Evolutionary conservation across 1,140 invertebrate genomes (phyloP).

Genomic region (Trichonephila clavipes): DNA sequence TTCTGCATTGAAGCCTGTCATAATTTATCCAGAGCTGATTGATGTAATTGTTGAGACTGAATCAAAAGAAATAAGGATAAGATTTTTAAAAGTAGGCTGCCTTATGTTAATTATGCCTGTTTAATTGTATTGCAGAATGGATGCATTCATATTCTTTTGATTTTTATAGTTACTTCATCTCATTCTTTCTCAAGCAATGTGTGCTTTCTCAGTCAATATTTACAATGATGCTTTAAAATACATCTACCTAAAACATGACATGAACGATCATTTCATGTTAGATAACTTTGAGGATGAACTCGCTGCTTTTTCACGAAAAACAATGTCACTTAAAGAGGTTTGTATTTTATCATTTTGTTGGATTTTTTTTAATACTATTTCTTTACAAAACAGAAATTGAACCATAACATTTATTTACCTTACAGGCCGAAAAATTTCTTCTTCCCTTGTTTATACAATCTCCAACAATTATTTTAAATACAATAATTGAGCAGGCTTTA

Average conservation of each 20-base stretch:
- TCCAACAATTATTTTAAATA: background rate
- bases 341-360: background rate
- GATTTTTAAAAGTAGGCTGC: background rate
- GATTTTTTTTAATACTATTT: background rate
- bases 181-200: background rate
- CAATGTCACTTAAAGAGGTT: background rate
- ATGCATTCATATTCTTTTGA: background rate
- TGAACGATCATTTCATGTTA: slow-evolving; percentile 9
- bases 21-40: background rate
- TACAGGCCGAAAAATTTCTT: slow-evolving; percentile 16
- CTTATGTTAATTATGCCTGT: background rate
- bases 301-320: background rate
- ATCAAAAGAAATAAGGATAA: background rate
- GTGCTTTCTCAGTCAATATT: background rate
- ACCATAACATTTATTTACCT: background rate
- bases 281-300: background rate
- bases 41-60: background rate
- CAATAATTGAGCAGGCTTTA: slow-evolving; percentile 45
- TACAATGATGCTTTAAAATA: slow-evolving; percentile 6
- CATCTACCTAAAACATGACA: background rate
- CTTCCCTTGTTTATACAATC: slow-evolving; percentile 37
- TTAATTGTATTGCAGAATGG: background rate
- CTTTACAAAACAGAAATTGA: too few species aligned
- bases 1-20: background rate
- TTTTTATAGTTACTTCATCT: background rate